Evolutionary conservation across 2,797 vertebrate species (phyloP), one percentile per base, ranked within the genome.

Genomic region (Eulemur mongoz): DNA sequence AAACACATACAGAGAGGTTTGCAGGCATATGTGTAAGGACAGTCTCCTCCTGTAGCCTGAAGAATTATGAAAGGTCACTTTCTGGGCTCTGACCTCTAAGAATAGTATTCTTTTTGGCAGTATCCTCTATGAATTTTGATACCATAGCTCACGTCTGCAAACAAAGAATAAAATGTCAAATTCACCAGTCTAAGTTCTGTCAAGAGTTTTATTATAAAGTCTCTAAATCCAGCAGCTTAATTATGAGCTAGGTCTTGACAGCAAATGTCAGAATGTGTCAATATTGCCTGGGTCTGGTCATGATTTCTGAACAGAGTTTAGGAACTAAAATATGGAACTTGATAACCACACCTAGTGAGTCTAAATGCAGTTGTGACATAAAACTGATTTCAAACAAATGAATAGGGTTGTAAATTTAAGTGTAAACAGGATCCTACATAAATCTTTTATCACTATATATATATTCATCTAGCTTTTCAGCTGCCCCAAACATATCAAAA

Each of bases 151-250:
- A 23, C 22, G 18, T 80, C 52, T 95, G 45, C n/a, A 43, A 87
- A 78, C 50, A 94, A 82, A 95, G 72, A 95, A 73, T 48, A 63
- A 89, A 85, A 83, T 20, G 7, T 80, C 61, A 84, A 72, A 67
- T 50, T 79, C 27, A 7, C 59, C 85, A 54, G 52, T 43, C 52
- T 90, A 50, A 65, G 8, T 54, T 89, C 65, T 81, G 83, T 30
- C 23, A 72, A 95, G 83, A 57, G 40, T 70, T 80, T 76, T 38
- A 89, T 88, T n/a, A 67, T 25, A 30, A 78, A 45, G 67, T 69
- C 40, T 10, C 32, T 48, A 45, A 43, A 72, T 50, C 79, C 38
- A 83, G 79, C 54, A 81, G n/a, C 38, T 89, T 91, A 89, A 93
- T 91, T 81, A 81, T 20, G 40, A 87, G 11, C 11, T 73, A 25